phyloP scores from a whole-genome alignment of 2,113 vertebrate species.

The Orientallactaga bullata region DNA sequence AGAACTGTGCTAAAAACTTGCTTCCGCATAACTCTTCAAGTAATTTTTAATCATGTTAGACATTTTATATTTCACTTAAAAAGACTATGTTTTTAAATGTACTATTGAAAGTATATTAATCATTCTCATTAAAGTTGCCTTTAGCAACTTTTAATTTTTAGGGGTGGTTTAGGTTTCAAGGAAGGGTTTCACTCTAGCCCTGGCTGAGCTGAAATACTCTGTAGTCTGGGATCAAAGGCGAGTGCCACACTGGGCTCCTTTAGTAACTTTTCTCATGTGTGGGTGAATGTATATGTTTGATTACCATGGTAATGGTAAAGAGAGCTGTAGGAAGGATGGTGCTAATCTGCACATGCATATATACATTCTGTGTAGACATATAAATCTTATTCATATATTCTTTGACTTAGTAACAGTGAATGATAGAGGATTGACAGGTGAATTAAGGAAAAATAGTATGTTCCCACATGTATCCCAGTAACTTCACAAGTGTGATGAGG shows the following conservation, averaged over 20 bases:
- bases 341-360: not conserved
- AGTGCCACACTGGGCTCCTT: slow-evolving; percentile 5
- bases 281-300: not conserved
- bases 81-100: not conserved
- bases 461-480: not conserved
- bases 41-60: not conserved
- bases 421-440: not conserved
- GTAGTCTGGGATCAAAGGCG: too few relatives aligned
- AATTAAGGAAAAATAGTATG: not conserved
- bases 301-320: not conserved
- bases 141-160: too few relatives aligned
- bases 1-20: not conserved
- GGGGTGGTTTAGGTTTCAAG: too few relatives aligned
- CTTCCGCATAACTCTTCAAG: slow-evolving; percentile 1
- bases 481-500: not conserved
- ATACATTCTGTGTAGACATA: not conserved
- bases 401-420: slow-evolving; percentile 28
- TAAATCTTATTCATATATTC: not conserved
- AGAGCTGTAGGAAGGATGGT: not conserved
- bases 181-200: too few relatives aligned
- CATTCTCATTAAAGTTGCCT: not conserved
- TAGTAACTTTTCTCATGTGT: not conserved
- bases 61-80: not conserved
- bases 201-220: too few relatives aligned
- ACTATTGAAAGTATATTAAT: not conserved